phyloP scores from a whole-genome alignment of 2,888 invertebrate species.

The Aelia acuminata region DNA sequence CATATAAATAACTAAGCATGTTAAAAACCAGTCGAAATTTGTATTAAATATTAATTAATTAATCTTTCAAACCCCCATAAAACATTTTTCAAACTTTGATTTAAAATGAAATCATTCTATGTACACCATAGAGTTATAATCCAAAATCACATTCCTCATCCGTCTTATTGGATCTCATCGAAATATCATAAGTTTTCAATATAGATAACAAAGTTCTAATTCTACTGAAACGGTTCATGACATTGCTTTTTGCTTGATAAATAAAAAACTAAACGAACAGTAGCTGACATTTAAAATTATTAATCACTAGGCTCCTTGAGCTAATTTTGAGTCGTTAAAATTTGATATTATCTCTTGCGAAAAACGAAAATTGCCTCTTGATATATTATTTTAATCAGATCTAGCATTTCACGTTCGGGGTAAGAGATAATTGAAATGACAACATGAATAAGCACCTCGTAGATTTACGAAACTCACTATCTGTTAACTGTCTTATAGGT shows the following conservation, averaged over 20 bases:
- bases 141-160: too few relatives aligned
- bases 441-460: neutral
- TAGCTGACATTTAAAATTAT: neutral
- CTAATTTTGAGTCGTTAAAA: neutral
- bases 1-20: too few relatives aligned
- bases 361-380: neutral
- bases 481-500: neutral
- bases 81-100: too few relatives aligned
- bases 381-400: neutral
- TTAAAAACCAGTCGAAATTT: too few relatives aligned
- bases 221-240: neutral
- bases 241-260: neutral
- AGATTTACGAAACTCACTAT: neutral
- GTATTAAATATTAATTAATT: too few relatives aligned
- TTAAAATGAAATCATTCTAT: too few relatives aligned
- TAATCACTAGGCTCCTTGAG: neutral
- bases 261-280: neutral
- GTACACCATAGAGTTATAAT: too few relatives aligned
- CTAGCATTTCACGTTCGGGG: neutral
- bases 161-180: too few relatives aligned
- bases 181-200: too few relatives aligned
- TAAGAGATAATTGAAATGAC: neutral
- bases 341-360: slow-evolving; percentile 11
- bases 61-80: too few relatives aligned
- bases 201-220: too few relatives aligned